Evolutionary conservation across 2,888 invertebrate species (phyloP).

Genomic region (Cyrtodaria siliqua): DNA sequence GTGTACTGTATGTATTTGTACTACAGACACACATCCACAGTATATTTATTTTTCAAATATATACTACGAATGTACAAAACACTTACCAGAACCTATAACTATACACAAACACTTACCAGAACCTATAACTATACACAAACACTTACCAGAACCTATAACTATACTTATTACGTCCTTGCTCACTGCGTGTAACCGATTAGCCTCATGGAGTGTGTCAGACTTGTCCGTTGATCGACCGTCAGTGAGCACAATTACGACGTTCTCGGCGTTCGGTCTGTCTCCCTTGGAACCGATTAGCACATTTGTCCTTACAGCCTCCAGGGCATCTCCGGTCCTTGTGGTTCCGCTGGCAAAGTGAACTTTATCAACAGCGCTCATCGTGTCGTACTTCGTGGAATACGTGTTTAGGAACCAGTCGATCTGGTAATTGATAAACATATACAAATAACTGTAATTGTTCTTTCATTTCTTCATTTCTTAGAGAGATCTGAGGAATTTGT

Average conservation of each 20-base stretch:
- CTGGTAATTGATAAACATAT: no score
- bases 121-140: no score
- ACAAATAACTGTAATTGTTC: no score
- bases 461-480: no score
- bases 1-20: no score
- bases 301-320: conserved; percentile 32
- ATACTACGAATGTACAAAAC: no score
- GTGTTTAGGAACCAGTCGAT: conserved; percentile 39
- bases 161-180: conserved; percentile 51
- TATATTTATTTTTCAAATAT: no score
- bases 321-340: conserved; percentile 42
- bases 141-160: conserved; percentile 41
- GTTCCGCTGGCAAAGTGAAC: conserved; percentile 35
- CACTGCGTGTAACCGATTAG: conserved; percentile 32
- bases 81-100: no score
- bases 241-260: conserved; percentile 57
- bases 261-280: conserved; percentile 41
- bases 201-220: conserved; percentile 29
- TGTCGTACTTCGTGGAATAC: conserved; percentile 17
- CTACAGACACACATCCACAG: no score
- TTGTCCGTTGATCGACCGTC: conserved; percentile 51
- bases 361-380: conserved; percentile 3
- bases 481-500: no score
- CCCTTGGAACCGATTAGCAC: conserved; percentile 20
- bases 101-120: no score